A percentile compares a stretch with the other conserved stretches of the same genome.
These are phyloP conservation scores for Ianthella basta DNA, from an alignment of 37 sponge, comb jelly and placozoan species.

Conservation along the genomic window DNA sequence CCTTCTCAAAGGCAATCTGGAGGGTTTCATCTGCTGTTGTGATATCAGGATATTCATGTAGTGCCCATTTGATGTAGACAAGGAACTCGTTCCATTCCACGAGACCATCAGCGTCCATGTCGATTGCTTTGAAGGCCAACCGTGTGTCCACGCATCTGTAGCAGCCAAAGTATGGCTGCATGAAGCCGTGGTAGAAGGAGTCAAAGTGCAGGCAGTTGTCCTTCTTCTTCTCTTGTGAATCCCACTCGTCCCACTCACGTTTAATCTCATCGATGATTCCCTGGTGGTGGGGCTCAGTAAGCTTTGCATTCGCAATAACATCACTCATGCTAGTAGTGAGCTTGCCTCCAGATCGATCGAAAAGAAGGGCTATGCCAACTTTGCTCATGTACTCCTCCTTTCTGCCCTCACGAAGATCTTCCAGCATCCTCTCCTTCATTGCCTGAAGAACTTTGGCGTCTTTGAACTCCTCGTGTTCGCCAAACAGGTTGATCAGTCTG, in stretches of 20 bases:
- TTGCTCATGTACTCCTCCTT: slow-evolving; percentile 92
- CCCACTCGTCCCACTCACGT: slow-evolving; percentile 78
- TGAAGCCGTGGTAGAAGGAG: slow-evolving; percentile 85
- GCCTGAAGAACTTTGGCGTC: slow-evolving; percentile 38
- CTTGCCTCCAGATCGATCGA: slow-evolving; percentile 83
- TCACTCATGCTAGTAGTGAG: slow-evolving; percentile 64
- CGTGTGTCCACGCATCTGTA: slow-evolving; percentile 68
- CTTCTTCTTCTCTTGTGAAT: slow-evolving; percentile 41
- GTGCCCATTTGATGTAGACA: slow-evolving; percentile 86
- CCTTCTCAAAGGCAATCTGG: slow-evolving; percentile 71
- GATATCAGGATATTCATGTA: slow-evolving; percentile 71
- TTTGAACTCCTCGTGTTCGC: slow-evolving; percentile 63
- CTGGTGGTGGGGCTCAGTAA: slow-evolving; percentile 39
- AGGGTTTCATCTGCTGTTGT: slow-evolving; percentile 51
- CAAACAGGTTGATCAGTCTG: slow-evolving; percentile 67
- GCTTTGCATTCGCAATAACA: slow-evolving; percentile 45
- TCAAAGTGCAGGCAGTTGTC: slow-evolving; percentile 75
- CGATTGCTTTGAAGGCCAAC: slow-evolving; percentile 68
- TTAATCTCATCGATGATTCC: slow-evolving; percentile 64
- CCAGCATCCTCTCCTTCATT: slow-evolving; percentile 82
- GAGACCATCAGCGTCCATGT: slow-evolving; percentile 79
- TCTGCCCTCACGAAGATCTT: slow-evolving; percentile 52
- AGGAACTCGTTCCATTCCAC: slow-evolving; percentile 89
- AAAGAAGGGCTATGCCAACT: slow-evolving; percentile 67
- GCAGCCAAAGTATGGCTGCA: slow-evolving; percentile 92